Base-by-base conservation (phyloP, 2,797 vertebrate genomes). In the Emys orbicularis region DNA sequence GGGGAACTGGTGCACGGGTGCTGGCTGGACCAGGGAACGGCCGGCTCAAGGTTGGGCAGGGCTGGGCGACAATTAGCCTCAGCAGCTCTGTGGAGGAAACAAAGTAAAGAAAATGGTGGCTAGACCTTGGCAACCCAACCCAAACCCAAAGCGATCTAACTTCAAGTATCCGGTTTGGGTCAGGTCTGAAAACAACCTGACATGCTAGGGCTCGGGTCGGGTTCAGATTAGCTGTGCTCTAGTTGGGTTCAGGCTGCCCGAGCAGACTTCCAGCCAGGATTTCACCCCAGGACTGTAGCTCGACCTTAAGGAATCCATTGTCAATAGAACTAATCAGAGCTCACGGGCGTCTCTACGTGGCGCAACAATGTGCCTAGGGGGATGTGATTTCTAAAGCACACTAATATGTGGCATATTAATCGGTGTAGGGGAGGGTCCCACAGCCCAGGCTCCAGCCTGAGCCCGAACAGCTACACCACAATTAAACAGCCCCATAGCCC, bases 241-340 rank as follows among this genome's bases (percentile, higher is more conserved):
- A 9, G 61, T 21, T 9, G 34, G 31, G 34, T 9, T 65, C 34
- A 34, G 8, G 29, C 16, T 65, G 61, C 18, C 61, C 34, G 8
- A 65, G 61, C 61, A n/a, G 61, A 65, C 61, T 5, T 65, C 61
- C 19, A 65, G 8, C 3, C 16, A 65, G 31, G 65, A 76, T 90
- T 84, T 79, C 12, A 82, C 44, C 25, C 15, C 3, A 12, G 59
- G 86, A 53, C 61, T 77, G 29, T 86, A 44, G 72, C 31, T 72
- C 23, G 44, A 29, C 11, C 0, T 23, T 7, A 77, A 79, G 34
- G 37, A 6, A 2, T 7, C 41, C 5, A 1, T 29, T 16, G 1
- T 83, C 31, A 31, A 18, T 8, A 41, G 31, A 11, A 37, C 5
- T 74, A 23, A 27, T 9, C 18, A 65, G 34, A n/a, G 61, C 16